A percentile compares a stretch with the other conserved stretches of the same genome.
Evolutionary conservation across 2,113 vertebrate species (phyloP).

Genomic region (Hyperopisus bebe): DNA sequence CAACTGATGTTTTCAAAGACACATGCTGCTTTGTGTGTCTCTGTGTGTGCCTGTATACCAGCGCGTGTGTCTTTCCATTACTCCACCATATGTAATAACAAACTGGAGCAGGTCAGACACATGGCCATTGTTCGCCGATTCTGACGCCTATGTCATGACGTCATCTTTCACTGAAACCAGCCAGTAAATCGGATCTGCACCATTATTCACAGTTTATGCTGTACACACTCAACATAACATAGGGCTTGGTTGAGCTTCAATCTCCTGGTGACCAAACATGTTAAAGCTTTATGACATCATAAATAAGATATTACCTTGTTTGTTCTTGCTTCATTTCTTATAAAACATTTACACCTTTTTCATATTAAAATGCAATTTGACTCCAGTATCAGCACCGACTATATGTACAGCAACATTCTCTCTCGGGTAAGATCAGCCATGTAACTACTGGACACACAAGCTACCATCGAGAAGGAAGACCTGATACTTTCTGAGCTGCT

Average conservation of each 20-base stretch:
- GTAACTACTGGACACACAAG: neutral
- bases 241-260: slow-evolving; percentile 10
- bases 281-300: slow-evolving; percentile 21
- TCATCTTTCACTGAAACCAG: slow-evolving; percentile 9
- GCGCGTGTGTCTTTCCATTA: neutral
- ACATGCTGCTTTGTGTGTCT: neutral
- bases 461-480: neutral
- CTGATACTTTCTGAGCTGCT: neutral
- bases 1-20: neutral
- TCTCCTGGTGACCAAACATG: slow-evolving; percentile 21
- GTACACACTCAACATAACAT: slow-evolving; percentile 11
- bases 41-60: neutral
- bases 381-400: too few relatives aligned
- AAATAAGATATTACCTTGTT: slow-evolving; percentile 18
- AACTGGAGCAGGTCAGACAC: neutral
- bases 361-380: slow-evolving; percentile 5
- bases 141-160: neutral
- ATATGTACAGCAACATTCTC: neutral
- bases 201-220: slow-evolving; percentile 10
- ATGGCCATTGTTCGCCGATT: neutral
- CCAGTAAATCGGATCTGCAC: slow-evolving; percentile 4
- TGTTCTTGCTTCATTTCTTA: slow-evolving; percentile 3
- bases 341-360: slow-evolving; percentile 11
- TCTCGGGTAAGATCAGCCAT: neutral
- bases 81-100: neutral